Percentiles rank a stretch among this genome's conserved stretches.
phyloP scores from a whole-genome alignment of 2,113 vertebrate genomes.

The Megaceryle maxima region DNA sequence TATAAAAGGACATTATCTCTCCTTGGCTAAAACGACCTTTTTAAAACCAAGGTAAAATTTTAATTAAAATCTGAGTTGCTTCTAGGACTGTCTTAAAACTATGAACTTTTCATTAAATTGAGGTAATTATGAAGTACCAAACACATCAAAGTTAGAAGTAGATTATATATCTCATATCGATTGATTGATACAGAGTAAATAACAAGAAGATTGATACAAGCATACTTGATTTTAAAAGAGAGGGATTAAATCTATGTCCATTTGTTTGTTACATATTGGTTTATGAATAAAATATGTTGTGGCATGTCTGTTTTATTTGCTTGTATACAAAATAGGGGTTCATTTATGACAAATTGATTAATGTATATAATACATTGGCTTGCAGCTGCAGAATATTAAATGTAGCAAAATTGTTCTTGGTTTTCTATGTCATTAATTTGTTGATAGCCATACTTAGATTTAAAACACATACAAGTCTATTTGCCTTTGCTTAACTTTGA shows the following conservation, averaged over 20 bases:
- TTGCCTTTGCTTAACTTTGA: slow-evolving; percentile 14
- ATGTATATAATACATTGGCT: slow-evolving; percentile 32
- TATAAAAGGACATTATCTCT: slow-evolving; percentile 67
- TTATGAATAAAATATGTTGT: slow-evolving; percentile 34
- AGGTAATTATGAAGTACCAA: slow-evolving; percentile 39
- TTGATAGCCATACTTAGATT: slow-evolving; percentile 15
- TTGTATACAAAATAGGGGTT: neutral
- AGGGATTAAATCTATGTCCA: neutral
- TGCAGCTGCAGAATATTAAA: slow-evolving; percentile 29
- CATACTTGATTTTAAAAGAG: slow-evolving; percentile 17
- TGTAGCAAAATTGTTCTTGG: slow-evolving; percentile 4
- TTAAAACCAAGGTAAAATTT: slow-evolving; percentile 64
- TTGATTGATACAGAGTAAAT: neutral
- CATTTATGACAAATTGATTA: slow-evolving; percentile 57
- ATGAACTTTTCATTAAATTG: slow-evolving; percentile 32
- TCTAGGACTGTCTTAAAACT: slow-evolving; percentile 44
- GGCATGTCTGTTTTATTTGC: slow-evolving; percentile 15
- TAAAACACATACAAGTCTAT: slow-evolving; percentile 11
- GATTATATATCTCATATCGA: neutral
- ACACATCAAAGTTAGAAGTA: neutral
- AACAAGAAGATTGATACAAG: slow-evolving; percentile 21
- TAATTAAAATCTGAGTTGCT: slow-evolving; percentile 72
- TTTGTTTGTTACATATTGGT: slow-evolving; percentile 20
- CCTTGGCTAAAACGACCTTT: slow-evolving; percentile 74
- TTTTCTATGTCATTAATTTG: slow-evolving; percentile 54